These are phyloP conservation scores for Drosophila lutescens DNA, from an alignment of 2,888 invertebrate genomes.

Conservation along the genomic window DNA sequence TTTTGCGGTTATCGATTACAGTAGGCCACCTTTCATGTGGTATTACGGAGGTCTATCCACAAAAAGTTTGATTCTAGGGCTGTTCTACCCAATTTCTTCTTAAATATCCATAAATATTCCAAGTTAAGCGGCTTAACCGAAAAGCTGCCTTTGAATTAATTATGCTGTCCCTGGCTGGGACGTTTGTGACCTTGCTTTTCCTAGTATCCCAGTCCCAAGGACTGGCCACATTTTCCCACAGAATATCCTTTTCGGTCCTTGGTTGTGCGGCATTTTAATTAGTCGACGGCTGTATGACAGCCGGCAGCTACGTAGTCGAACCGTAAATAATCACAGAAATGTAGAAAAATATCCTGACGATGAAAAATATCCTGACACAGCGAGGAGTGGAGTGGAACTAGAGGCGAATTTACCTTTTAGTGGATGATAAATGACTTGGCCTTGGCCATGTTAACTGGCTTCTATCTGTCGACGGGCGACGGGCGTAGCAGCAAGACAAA, in stretches of 20 bases:
- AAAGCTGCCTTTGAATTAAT: slow-evolving; percentile 57
- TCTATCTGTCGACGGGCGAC: slow-evolving; percentile 4
- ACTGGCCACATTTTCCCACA: slow-evolving; percentile 18
- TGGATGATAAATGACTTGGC: slow-evolving; percentile 33
- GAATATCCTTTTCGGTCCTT: slow-evolving; percentile 38
- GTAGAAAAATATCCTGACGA: slow-evolving; percentile 8
- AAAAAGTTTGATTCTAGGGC: background rate
- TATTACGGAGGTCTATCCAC: background rate
- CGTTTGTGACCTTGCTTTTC: slow-evolving; percentile 48
- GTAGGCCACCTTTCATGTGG: background rate
- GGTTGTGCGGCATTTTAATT: slow-evolving; percentile 66
- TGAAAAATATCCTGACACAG: background rate
- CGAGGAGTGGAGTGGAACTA: background rate
- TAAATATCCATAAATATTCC: slow-evolving; percentile 44
- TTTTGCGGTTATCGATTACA: slow-evolving; percentile 3
- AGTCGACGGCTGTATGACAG: slow-evolving; percentile 42
- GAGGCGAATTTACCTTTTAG: slow-evolving; percentile 28
- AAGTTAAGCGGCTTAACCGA: slow-evolving; percentile 29
- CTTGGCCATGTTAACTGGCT: slow-evolving; percentile 37
- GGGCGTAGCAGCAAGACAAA: slow-evolving; percentile 25
- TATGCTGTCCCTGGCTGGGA: slow-evolving; percentile 55
- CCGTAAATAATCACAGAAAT: slow-evolving; percentile 38
- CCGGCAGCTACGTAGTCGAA: background rate
- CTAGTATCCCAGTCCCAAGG: slow-evolving; percentile 20
- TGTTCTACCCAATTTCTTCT: slow-evolving; percentile 6